Conservation (phyloP, 2,113 vertebrate species). For the Elachura formosa region DNA sequence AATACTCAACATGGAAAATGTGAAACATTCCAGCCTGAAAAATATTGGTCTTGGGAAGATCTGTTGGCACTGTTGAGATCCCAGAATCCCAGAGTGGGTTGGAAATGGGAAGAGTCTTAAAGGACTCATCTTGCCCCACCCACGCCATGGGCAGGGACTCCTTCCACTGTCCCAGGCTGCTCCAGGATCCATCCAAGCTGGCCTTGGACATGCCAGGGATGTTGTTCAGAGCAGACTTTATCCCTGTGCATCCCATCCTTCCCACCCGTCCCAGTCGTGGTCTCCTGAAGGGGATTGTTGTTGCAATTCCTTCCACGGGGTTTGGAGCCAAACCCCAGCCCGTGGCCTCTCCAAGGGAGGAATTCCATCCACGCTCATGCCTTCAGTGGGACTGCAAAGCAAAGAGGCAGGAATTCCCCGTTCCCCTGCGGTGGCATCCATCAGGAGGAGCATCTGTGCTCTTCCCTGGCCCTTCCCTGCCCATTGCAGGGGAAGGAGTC, state of each 20-base stretch:
- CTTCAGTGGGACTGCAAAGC: too few relatives aligned
- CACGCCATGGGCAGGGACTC: not conserved
- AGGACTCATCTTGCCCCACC: not conserved
- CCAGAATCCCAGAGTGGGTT: not conserved
- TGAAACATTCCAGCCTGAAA: not conserved
- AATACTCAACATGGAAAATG: fast-evolving
- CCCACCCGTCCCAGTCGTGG: not conserved
- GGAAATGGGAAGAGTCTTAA: not conserved
- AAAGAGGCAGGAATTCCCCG: not conserved
- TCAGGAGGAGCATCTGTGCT: fast-evolving
- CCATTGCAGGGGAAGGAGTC: fast-evolving
- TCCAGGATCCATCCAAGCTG: not conserved
- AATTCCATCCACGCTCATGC: not conserved
- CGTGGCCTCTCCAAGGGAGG: not conserved
- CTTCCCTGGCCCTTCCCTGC: not conserved
- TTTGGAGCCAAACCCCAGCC: not conserved
- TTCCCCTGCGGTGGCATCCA: not conserved
- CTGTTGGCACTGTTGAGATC: fast-evolving
- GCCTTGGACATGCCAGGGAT: not conserved
- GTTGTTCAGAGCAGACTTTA: fast-evolving
- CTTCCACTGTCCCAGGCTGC: not conserved
- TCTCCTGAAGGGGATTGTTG: not conserved
- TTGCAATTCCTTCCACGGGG: fast-evolving
- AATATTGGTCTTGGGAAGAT: not conserved
- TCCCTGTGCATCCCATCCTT: not conserved